A percentile compares a stretch with the other conserved stretches of the same genome.
Evolutionary conservation across 2,113 vertebrate genomes (phyloP).

Genomic region (Albula goreensis): DNA sequence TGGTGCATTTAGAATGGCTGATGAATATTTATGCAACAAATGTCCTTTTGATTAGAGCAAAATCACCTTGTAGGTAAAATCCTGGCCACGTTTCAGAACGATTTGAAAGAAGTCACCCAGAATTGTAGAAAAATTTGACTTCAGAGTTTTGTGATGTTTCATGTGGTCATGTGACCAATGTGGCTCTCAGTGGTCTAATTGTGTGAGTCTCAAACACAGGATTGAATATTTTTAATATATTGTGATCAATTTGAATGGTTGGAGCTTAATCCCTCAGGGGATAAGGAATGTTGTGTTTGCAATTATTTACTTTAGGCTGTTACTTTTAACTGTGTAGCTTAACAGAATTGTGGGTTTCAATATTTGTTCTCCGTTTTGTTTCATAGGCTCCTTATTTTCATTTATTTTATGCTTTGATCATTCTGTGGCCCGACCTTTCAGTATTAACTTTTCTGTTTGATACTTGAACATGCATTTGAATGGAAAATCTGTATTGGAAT

Average conservation of each 20-base stretch:
- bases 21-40: background rate
- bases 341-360: background rate
- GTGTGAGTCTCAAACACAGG: background rate
- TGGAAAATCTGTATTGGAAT: background rate
- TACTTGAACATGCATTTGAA: background rate
- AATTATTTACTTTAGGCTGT: background rate
- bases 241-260: too few species aligned
- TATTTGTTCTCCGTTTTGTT: slow-evolving; percentile 4
- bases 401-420: background rate
- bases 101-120: background rate
- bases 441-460: background rate
- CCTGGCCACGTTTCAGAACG: background rate
- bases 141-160: background rate
- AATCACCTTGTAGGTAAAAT: background rate
- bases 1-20: background rate
- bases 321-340: background rate
- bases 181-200: background rate
- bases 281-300: background rate
- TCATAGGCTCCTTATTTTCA: background rate
- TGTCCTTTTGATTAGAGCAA: background rate
- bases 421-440: slow-evolving; percentile 7
- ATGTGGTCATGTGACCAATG: background rate
- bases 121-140: background rate
- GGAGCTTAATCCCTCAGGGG: background rate
- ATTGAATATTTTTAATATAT: background rate